phyloP scores from a whole-genome alignment of 1,140 invertebrate species.

The Hyposmocoma kahamanoa region DNA sequence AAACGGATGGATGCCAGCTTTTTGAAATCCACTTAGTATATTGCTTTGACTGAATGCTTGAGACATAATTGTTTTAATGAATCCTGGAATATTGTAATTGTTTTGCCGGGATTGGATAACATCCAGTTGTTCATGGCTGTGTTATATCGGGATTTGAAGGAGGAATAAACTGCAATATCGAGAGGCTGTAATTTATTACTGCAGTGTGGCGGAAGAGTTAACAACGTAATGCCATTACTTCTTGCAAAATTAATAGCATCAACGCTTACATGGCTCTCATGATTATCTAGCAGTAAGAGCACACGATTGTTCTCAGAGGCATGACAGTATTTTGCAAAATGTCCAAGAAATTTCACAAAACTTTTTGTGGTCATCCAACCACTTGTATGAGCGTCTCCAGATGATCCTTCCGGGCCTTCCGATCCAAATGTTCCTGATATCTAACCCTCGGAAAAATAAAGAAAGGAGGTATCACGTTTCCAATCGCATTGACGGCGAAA shows the following conservation, averaged over 20 bases:
- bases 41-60: neutral
- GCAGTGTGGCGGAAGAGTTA: conserved; percentile 56
- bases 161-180: conserved; percentile 41
- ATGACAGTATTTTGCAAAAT: neutral
- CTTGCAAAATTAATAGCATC: conserved; percentile 6
- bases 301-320: neutral
- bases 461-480: neutral
- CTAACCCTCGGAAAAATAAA: conserved; percentile 4
- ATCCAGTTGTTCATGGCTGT: conserved; percentile 3
- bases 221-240: conserved; percentile 27
- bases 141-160: conserved; percentile 11
- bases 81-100: neutral
- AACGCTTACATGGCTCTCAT: neutral
- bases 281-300: conserved; percentile 1
- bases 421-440: neutral
- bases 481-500: conserved; percentile 1
- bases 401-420: neutral
- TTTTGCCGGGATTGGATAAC: conserved; percentile 6
- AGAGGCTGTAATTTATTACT: conserved; percentile 60
- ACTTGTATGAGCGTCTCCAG: neutral
- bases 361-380: conserved; percentile 4
- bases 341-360: neutral
- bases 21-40: neutral
- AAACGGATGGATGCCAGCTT: conserved; percentile 3
- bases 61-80: neutral